Base-by-base conservation (phyloP, 2,888 invertebrate genomes). In the Watsonalla binaria region DNA sequence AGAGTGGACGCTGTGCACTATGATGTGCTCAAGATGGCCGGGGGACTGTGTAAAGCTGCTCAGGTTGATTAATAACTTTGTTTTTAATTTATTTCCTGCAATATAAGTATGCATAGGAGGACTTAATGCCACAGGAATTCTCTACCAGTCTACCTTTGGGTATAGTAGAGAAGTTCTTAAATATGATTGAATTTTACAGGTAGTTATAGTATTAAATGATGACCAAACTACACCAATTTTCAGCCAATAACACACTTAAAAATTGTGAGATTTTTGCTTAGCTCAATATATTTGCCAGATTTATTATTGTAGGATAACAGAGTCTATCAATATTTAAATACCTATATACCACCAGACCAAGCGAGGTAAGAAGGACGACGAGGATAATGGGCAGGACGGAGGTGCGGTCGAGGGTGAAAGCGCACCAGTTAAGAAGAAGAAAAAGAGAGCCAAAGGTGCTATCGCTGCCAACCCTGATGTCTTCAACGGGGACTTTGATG, bases 1-100 rank as follows among this genome's bases (percentile, higher is more conserved):
- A 92, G 97, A 57, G 98, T 98, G 0, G 98, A 98, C 81, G 94
- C 94, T 45, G 93, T 97, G 8, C 95, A 97, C 78, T 92, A 93
- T 47, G 96, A 96, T 74, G 94, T 95, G 0, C 86, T 96, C 61
- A 95, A 96, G 74, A 94, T 97, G 86, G 94, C 94, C 0, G 93
- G 94, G 0, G 95, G 94, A 0, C 82, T 95, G 52, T 92, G 82
- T 51, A 92, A 92, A 69, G 90, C 89, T 58, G 92, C 89, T 47
- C 90, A 91, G 80, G 91, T 51, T 35, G 11, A 11, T 15, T 1
- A 45, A 33, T 9, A 11, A 9, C 8, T 5, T 47, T 8, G 35
- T 46, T 14, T 24, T 24, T 4, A 24, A 24, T 2, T 24, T 24
- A 24, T 24, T 24, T 24, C 24, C 24, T 24, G 24, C 24, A 24